Percentiles rank a stretch among this genome's conserved stretches.
phyloP scores from a whole-genome alignment of 2,797 vertebrate genomes.

The Periparus ater region DNA sequence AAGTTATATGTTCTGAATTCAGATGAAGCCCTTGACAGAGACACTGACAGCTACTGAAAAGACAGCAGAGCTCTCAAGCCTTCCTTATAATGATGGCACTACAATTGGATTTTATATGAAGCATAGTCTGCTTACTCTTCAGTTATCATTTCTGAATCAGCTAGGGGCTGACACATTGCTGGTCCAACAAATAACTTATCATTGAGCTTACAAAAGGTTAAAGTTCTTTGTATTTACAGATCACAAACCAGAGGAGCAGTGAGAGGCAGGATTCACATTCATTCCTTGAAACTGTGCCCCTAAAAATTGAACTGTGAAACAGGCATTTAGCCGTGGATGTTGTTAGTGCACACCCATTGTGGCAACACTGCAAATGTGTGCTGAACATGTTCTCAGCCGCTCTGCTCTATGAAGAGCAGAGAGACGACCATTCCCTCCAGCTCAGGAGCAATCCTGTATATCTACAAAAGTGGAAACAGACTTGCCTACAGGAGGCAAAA shows the following conservation, averaged over 20 bases:
- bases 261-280: not conserved
- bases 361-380: not conserved
- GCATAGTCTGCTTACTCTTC: not conserved
- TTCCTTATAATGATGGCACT: not conserved
- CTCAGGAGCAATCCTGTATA: not conserved
- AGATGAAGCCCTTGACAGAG: constrained; percentile 26
- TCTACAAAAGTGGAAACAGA: not conserved
- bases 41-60: constrained; percentile 44
- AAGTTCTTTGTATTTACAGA: constrained; percentile 52
- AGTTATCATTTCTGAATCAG: constrained; percentile 51
- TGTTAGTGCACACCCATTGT: not conserved
- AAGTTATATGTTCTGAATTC: constrained; percentile 33
- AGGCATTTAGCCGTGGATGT: not conserved
- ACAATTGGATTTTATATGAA: constrained; percentile 43
- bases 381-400: not conserved
- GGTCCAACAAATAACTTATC: constrained; percentile 49
- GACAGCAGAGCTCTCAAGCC: constrained; percentile 34
- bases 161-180: not conserved
- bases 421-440: not conserved
- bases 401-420: accelerated
- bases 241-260: not conserved
- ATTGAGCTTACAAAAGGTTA: constrained; percentile 43
- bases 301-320: not conserved
- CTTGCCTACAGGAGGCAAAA: not conserved
- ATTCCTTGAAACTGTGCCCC: not conserved